phyloP scores from a whole-genome alignment of 2,888 invertebrate species.

The Tetranychus truncatus region DNA sequence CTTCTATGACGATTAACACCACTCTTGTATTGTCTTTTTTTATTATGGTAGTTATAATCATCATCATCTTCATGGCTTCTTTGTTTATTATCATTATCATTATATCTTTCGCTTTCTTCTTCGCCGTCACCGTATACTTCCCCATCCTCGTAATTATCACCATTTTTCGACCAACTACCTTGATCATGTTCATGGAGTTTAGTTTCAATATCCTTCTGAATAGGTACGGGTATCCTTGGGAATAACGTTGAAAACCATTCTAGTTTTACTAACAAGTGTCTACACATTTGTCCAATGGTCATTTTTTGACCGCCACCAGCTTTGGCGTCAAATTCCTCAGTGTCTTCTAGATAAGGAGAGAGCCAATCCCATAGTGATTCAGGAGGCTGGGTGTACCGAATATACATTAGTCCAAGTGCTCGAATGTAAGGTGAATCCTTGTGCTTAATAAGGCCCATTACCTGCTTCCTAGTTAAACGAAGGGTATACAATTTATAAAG shows the following conservation, averaged over 20 bases:
- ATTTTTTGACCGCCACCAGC: constrained; percentile 88
- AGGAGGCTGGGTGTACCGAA: constrained; percentile 72
- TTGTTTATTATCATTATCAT: neutral
- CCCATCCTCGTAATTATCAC: neutral
- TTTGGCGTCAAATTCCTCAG: constrained; percentile 90
- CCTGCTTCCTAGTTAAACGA: constrained; percentile 87
- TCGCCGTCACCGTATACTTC: neutral
- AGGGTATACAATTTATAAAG: constrained; percentile 92
- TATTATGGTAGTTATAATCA: neutral
- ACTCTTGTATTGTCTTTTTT: neutral
- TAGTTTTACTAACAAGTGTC: constrained; percentile 78
- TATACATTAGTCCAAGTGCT: constrained; percentile 69
- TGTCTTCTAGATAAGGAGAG: constrained; percentile 82
- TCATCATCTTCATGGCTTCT: neutral
- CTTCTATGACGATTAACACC: neutral
- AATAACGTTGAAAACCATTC: constrained; percentile 99
- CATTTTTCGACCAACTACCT: neutral
- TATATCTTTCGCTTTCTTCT: neutral
- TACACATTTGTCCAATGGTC: constrained; percentile 74
- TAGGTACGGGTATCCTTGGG: constrained; percentile 94
- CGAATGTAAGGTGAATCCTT: constrained; percentile 91
- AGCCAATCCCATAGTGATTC: constrained; percentile 91
- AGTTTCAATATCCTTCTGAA: constrained; percentile 69
- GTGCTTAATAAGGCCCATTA: constrained; percentile 84
- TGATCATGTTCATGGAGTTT: constrained; percentile 36